A percentile compares a stretch with the other conserved stretches of the same genome.
Evolutionary conservation across 2,797 vertebrate genomes (phyloP).

Genomic region (Lacerta bilineata): DNA sequence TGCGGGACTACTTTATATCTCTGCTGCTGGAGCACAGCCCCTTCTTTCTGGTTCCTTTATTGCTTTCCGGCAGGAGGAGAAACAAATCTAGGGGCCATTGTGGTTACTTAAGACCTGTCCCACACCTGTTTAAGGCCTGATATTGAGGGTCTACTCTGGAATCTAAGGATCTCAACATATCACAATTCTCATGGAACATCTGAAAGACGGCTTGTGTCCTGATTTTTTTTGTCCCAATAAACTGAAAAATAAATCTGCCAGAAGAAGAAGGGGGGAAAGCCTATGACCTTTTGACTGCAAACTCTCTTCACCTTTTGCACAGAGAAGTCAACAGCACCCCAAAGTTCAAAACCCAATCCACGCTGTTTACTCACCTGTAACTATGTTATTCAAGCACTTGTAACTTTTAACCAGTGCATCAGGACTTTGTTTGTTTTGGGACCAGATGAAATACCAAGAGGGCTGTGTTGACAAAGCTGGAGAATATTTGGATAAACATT

Average conservation of each 20-base stretch:
- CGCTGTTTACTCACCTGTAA: slow-evolving; percentile 45
- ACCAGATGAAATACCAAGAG: slow-evolving; percentile 27
- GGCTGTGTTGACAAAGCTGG: slow-evolving; percentile 72
- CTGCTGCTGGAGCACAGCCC: neutral
- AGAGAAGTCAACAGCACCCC: neutral
- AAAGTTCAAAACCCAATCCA: slow-evolving; percentile 46
- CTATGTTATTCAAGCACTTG: slow-evolving; percentile 43
- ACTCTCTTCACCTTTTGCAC: rapidly evolving
- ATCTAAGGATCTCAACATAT: neutral
- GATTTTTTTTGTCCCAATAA: slow-evolving; percentile 13
- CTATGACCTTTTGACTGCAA: slow-evolving; percentile 2
- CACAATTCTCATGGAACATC: neutral
- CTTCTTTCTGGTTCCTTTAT: neutral
- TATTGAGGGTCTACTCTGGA: neutral
- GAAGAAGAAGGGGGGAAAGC: neutral
- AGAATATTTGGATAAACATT: slow-evolving; percentile 72
- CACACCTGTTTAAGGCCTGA: neutral
- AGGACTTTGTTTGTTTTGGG: slow-evolving; percentile 68
- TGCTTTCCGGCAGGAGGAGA: neutral
- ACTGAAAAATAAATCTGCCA: neutral
- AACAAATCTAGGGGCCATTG: neutral
- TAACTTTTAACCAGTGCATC: slow-evolving; percentile 63
- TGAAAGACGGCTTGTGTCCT: neutral
- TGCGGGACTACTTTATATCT: neutral
- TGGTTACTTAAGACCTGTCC: neutral